Percentiles rank a stretch among this genome's conserved stretches.
Evolutionary conservation across 2,113 vertebrate genomes (phyloP).

Genomic region (Chloropsis cyanopogon): DNA sequence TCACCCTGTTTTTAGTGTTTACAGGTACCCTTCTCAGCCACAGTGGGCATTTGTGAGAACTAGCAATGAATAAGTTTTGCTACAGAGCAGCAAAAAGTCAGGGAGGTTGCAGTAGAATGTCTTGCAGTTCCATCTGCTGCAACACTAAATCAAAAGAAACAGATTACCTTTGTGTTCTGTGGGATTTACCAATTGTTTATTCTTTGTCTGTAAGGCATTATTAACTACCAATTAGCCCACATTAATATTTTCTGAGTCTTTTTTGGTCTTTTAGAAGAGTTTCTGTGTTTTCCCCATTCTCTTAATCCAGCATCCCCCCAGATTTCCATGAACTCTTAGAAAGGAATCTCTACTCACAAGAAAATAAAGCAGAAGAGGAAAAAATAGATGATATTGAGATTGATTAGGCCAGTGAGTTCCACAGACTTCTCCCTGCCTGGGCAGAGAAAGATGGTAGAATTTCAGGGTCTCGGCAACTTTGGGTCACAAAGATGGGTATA

Average conservation of each 20-base stretch:
- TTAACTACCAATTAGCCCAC: neutral
- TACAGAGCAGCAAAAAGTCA: neutral
- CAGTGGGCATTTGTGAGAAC: neutral
- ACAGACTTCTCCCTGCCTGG: neutral
- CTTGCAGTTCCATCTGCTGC: neutral
- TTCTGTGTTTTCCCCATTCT: neutral
- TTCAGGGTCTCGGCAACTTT: neutral
- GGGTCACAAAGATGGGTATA: neutral
- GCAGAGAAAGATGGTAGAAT: neutral
- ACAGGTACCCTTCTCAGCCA: neutral
- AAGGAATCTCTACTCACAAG: neutral
- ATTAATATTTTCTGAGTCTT: neutral
- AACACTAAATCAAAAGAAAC: neutral
- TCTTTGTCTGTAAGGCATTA: neutral
- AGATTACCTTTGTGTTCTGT: neutral
- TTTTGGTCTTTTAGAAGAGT: neutral
- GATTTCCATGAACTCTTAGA: neutral
- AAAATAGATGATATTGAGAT: neutral
- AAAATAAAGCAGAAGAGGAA: neutral
- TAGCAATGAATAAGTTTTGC: neutral
- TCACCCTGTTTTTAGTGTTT: neutral
- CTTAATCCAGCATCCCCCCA: neutral
- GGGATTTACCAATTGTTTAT: neutral
- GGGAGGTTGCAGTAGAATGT: neutral
- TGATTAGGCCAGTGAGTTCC: neutral